Base-by-base conservation (phyloP, 2,888 invertebrate species). In the Acronicta alni region DNA sequence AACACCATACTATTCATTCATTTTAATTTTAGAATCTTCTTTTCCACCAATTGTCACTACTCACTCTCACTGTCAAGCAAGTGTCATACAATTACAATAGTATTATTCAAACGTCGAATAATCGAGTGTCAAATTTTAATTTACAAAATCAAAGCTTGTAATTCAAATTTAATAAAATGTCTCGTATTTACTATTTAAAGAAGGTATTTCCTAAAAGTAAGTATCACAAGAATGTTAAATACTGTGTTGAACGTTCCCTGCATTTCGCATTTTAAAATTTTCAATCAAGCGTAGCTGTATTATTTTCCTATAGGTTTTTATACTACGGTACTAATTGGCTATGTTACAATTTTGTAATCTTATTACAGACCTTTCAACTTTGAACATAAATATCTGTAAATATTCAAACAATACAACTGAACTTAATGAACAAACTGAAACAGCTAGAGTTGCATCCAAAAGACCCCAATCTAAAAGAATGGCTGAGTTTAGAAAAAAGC, bases 401-500 rank as follows among this genome's bases (percentile, higher is more conserved):
- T 80, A 85, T 79, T 86, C 86, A 2, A 74, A 83, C 26, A 77
- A 76, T 56, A 63, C 83, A 9, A 80, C 79, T 18, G 79, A 76
- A 57, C 38, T 47, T n/a, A 63, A 66, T 48, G 72, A 79, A 46
- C 16, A 35, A 43, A 39, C 54, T 15, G 61, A 61, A 18, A 51
- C 46, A 0, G 37, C 15, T 43, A 37, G 20, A 37, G 54, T 59
- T 30, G 77, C 80, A 42, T 20, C 74, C 12, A 80, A 80, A 43
- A 88, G 87, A 55, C 69, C 56, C 0, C 87, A 90, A 80, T 93
- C 93, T 3, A 89, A 89, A 72, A 79, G 94, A 66, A 65, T 97
- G 81, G 89, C 95, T 64, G 97, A 97, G 81, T 97, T 97, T 83
- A 95, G 96, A 75, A 96, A 97, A 83, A 97, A 97, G 85, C 86